Conservation (phyloP, 64 coral and sea anemone species). For the Pachyseris speciosa region DNA sequence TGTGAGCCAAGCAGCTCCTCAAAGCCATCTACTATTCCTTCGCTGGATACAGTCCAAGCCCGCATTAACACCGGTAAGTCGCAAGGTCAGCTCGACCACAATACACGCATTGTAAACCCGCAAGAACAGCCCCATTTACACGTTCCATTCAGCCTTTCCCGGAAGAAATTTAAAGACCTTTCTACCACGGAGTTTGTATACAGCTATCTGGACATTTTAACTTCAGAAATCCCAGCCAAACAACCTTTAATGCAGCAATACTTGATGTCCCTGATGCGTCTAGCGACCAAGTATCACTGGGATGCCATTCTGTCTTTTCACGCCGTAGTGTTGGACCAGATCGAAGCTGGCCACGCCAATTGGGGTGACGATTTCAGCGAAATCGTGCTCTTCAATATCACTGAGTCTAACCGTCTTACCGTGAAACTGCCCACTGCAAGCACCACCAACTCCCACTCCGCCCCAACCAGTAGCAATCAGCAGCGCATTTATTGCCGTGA, state of each 20-base stretch:
- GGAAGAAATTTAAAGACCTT: constrained; percentile 3
- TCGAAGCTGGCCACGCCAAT: background rate
- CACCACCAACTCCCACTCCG: background rate
- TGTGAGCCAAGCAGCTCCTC: too few species aligned
- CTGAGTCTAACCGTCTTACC: constrained; percentile 31
- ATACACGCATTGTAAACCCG: background rate
- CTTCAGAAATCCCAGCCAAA: background rate
- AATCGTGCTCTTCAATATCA: constrained; percentile 42
- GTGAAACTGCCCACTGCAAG: background rate
- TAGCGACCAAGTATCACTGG: constrained; percentile 7
- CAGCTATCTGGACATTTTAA: constrained; percentile 12
- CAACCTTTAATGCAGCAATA: constrained; percentile 31
- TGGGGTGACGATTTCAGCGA: constrained; percentile 30
- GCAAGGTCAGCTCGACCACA: constrained; percentile 7
- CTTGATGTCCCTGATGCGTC: background rate
- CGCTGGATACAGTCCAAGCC: background rate
- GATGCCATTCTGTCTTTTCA: background rate
- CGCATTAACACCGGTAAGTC: background rate
- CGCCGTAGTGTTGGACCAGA: background rate
- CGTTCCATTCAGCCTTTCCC: background rate
- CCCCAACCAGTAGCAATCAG: background rate
- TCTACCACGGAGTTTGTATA: constrained; percentile 27
- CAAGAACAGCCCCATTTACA: constrained; percentile 12
- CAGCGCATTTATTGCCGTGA: constrained; percentile 9
- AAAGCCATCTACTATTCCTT: background rate